Conservation (phyloP, 53 echinoderm and acorn worm genomes). For the Holothuria leucospilota region DNA sequence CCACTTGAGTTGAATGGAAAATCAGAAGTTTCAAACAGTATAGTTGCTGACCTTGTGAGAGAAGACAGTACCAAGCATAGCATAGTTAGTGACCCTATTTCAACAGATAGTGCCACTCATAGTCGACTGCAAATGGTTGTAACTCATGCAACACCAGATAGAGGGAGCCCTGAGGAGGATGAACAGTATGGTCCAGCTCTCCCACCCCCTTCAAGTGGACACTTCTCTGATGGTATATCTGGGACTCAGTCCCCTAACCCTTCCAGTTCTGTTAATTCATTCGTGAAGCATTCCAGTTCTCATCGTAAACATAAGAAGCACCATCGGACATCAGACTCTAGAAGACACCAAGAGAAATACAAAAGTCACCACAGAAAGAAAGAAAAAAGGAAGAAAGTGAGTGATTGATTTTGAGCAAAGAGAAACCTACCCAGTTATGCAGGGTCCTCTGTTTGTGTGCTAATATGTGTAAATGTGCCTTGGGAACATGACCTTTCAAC, state of each 20-base stretch:
- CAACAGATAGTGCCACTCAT: too few relatives aligned
- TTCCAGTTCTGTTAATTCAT: neutral
- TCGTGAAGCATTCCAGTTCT: neutral
- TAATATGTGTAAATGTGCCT: too few relatives aligned
- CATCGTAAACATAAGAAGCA: constrained; percentile 7
- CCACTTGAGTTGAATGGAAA: too few relatives aligned
- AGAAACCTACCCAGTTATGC: too few relatives aligned
- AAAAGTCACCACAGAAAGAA: constrained; percentile 36
- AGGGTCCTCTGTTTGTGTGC: too few relatives aligned
- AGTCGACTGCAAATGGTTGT: too few relatives aligned
- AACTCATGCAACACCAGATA: too few relatives aligned
- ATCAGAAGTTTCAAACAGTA: too few relatives aligned
- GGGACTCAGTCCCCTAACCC: neutral
- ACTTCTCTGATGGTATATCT: neutral
- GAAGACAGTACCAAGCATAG: too few relatives aligned
- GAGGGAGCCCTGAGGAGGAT: constrained; percentile 28
- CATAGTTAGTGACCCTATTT: too few relatives aligned
- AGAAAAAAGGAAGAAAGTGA: constrained; percentile 53
- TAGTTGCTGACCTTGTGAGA: too few relatives aligned
- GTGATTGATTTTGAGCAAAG: neutral
- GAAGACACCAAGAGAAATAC: constrained; percentile 13
- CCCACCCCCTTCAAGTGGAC: constrained; percentile 42
- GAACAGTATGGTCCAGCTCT: constrained; percentile 69
- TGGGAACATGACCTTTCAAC: too few relatives aligned
- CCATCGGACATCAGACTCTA: neutral